Evolutionary conservation across 2,113 vertebrate genomes (phyloP), one percentile per base, ranked within the genome.

Genomic region (Melanostigma gelatinosum): DNA sequence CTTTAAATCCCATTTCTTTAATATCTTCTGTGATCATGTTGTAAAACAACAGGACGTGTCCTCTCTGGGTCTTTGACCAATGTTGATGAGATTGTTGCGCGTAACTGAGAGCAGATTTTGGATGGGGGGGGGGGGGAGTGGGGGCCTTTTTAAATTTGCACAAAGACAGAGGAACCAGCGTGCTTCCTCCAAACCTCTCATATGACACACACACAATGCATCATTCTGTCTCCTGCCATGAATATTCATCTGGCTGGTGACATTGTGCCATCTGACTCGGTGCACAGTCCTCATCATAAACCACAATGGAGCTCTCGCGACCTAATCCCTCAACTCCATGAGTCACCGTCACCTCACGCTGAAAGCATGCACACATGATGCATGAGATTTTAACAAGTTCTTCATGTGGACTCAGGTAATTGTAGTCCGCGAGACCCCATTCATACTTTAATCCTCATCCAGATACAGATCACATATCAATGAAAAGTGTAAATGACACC

Each of bases 221-320:
- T 78, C n/a, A n/a, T 71, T 80, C 29, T 85, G 52, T 78, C 34
- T 76, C 8, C 0, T 1, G 1, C 12, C 34, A 81, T 90, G 18
- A 52, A 34, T 34, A 34, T 34, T 34, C 32, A 34, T 34, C 32
- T 34, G 3, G 32, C 29, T 73, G 40, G 32, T 75, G 81, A 77
- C 76, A 48, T 7, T 12, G 65, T 10, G 8, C 8, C 79, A 6
- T 81, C 75, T 87, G 72, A 87, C 79, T 68, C 72, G 85, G 46
- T 80, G 1, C 66, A 65, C 76, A 15, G 46, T 40, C 64, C 1
- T 3, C 1, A 27, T 68, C 54, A 85, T 46, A 66, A 76, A 20
- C 0, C 50, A 86, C 85, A 93, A 87, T 64, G 32, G 71, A n/a
- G 67, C 58, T 60, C 5, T 82, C 65, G 72, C 67, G 64, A 80